A percentile compares a stretch with the other conserved stretches of the same genome.
These are phyloP conservation scores for Tachyglossus aculeatus DNA, from an alignment of 2,797 vertebrate genomes.

Conservation along the genomic window DNA sequence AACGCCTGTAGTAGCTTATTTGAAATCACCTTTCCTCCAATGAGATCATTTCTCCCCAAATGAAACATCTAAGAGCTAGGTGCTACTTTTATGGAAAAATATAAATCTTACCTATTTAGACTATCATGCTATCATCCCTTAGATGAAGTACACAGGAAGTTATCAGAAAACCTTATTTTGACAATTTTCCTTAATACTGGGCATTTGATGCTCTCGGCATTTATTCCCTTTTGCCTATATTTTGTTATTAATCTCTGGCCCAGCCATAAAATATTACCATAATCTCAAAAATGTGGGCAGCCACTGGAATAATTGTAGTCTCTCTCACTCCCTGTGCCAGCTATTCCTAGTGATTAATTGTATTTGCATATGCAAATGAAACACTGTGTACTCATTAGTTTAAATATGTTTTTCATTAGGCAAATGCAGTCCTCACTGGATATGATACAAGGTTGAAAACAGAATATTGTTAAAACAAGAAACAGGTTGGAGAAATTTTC, in stretches of 20 bases:
- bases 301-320: constrained; percentile 58
- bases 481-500: constrained; percentile 18
- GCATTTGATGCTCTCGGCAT: background rate
- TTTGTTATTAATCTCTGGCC: constrained; percentile 11
- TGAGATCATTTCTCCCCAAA: too few relatives aligned
- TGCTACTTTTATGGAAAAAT: too few relatives aligned
- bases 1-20: too few relatives aligned
- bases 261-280: constrained; percentile 26
- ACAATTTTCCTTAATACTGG: too few relatives aligned
- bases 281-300: constrained; percentile 27
- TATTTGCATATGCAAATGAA: constrained; percentile 73
- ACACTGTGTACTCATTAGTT: constrained; percentile 64
- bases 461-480: constrained; percentile 55
- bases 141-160: too few relatives aligned
- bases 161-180: too few relatives aligned
- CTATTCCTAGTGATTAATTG: constrained; percentile 70
- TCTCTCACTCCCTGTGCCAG: constrained; percentile 55
- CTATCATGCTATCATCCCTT: too few relatives aligned
- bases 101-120: too few relatives aligned
- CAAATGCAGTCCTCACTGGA: constrained; percentile 66
- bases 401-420: constrained; percentile 75
- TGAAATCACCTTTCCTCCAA: too few relatives aligned
- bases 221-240: accelerated
- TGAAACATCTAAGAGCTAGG: too few relatives aligned
- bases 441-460: constrained; percentile 54